Evolutionary conservation across 2,113 vertebrate genomes (phyloP).

Genomic region (Solea solea): DNA sequence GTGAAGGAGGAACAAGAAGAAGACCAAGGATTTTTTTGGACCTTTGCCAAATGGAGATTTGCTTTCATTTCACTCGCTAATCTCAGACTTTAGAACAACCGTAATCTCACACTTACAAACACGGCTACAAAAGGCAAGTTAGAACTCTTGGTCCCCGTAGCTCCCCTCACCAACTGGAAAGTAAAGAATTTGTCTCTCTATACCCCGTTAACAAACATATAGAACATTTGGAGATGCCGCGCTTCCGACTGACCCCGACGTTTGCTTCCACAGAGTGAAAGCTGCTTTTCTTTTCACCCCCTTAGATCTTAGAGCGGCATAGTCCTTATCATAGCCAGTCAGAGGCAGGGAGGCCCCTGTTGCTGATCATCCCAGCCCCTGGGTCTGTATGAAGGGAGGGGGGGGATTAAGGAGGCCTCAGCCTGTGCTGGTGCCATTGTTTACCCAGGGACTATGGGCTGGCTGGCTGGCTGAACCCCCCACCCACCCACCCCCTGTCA

Average conservation of each 20-base stretch:
- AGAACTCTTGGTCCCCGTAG: not conserved
- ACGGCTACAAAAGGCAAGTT: conserved; percentile 25
- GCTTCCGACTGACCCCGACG: not conserved
- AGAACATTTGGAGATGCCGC: no score
- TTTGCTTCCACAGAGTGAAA: conserved; percentile 52
- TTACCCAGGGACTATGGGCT: conserved; percentile 75
- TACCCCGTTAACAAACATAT: no score
- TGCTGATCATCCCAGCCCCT: conserved; percentile 58
- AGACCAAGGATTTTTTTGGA: not conserved
- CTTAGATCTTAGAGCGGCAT: conserved; percentile 57
- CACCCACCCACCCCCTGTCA: conserved; percentile 70
- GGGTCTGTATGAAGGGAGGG: conserved; percentile 54
- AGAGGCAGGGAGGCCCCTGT: conserved; percentile 69
- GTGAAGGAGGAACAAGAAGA: not conserved
- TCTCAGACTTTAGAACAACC: conserved; percentile 22
- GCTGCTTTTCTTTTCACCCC: conserved; percentile 69
- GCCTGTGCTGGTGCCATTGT: conserved; percentile 77
- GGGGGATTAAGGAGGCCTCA: conserved; percentile 78
- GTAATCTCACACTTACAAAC: conserved; percentile 53
- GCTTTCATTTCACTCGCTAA: conserved; percentile 33
- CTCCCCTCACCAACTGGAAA: not conserved
- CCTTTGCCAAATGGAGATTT: conserved; percentile 20
- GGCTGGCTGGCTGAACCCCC: conserved; percentile 45
- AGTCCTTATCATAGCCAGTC: conserved; percentile 75
- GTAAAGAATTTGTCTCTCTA: not conserved